Evolutionary conservation across 2,113 vertebrate species (phyloP).

Genomic region (Columba janthina): DNA sequence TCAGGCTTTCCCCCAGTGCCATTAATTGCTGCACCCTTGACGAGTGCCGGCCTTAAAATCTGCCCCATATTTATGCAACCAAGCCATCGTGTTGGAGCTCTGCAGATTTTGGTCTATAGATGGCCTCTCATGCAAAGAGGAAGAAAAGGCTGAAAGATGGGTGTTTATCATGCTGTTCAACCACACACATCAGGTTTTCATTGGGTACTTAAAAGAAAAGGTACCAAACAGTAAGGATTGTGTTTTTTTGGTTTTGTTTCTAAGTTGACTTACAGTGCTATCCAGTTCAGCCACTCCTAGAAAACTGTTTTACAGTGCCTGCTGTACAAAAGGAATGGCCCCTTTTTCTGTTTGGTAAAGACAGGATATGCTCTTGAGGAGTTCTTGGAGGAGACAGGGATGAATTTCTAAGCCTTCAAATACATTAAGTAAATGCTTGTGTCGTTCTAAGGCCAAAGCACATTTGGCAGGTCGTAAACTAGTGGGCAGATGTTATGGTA

Average conservation of each 20-base stretch:
- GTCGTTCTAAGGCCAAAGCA: not conserved
- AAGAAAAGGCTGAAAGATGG: not conserved
- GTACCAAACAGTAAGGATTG: not conserved
- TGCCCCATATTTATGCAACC: not conserved
- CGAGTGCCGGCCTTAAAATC: not conserved
- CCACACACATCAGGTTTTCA: not conserved
- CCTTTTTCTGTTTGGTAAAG: not conserved
- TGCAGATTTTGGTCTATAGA: not conserved
- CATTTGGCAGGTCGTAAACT: not conserved
- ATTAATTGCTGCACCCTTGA: not conserved
- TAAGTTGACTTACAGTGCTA: not conserved
- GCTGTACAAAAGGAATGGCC: rapidly evolving
- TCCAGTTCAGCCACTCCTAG: not conserved
- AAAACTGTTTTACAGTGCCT: not conserved
- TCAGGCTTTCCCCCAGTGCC: not conserved
- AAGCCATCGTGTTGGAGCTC: not conserved
- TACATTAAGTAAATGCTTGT: not conserved
- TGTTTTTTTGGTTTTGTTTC: not conserved
- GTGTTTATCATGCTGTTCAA: not conserved
- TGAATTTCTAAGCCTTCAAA: not conserved
- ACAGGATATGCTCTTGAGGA: not conserved
- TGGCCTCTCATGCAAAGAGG: not conserved
- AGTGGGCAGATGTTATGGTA: not conserved
- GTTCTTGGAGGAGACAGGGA: not conserved
- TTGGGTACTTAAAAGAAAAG: not conserved